Conservation (phyloP, 1,140 invertebrate genomes). For the Brachionus paranguensis region DNA sequence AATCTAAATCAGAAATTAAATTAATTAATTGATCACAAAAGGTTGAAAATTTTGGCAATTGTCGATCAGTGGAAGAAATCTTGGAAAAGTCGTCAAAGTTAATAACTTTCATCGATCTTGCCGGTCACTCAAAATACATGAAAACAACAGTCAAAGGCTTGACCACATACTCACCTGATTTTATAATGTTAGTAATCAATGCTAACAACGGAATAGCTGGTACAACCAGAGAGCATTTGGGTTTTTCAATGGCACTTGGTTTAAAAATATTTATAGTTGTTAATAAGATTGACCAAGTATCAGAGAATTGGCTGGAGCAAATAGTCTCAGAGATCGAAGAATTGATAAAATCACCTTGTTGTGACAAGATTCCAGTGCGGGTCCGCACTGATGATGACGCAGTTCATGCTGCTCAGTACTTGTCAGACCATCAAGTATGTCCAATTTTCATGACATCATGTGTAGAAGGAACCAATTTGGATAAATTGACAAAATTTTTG, state of each 20-base stretch:
- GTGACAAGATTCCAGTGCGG: constrained; percentile 92
- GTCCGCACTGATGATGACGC: constrained; percentile 91
- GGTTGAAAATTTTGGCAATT: constrained; percentile 59
- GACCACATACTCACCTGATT: constrained; percentile 86
- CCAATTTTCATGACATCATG: constrained; percentile 92
- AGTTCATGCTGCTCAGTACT: constrained; percentile 85
- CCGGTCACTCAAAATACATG: constrained; percentile 91
- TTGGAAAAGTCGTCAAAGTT: constrained; percentile 56
- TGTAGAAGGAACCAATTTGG: constrained; percentile 73
- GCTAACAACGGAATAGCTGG: constrained; percentile 71
- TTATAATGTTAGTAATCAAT: constrained; percentile 81
- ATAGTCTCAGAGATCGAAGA: constrained; percentile 83
- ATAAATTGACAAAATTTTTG: constrained; percentile 65
- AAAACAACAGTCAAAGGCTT: constrained; percentile 88
- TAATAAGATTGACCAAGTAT: constrained; percentile 98
- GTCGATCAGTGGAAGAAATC: constrained; percentile 86
- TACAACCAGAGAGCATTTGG: constrained; percentile 98
- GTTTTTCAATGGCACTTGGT: constrained; percentile 83
- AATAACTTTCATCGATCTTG: constrained; percentile 89
- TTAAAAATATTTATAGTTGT: constrained; percentile 98
- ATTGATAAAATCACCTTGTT: constrained; percentile 84
- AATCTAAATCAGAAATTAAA: too few species aligned
- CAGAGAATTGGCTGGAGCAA: constrained; percentile 86
- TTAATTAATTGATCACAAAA: not conserved
- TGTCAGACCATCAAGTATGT: constrained; percentile 59